Evolutionary conservation across 2,797 vertebrate genomes (phyloP).

Genomic region (Peromyscus melanophrys): DNA sequence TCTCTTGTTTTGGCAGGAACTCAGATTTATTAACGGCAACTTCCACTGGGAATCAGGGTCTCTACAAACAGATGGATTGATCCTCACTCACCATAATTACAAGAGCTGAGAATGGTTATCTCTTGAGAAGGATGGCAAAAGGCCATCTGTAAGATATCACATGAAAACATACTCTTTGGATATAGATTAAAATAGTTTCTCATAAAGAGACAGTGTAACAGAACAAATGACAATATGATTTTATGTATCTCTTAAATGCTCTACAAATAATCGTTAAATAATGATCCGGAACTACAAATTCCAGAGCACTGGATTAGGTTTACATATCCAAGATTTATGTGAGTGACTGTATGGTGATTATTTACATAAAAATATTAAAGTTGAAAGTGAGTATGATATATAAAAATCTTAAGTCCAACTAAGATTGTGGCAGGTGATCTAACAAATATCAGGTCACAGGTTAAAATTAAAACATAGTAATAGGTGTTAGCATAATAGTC

Average conservation of each 20-base stretch:
- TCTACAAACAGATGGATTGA: conserved; percentile 67
- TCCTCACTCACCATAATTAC: conserved; percentile 84
- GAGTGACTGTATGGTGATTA: not conserved
- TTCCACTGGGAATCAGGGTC: conserved; percentile 81
- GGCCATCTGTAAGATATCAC: not conserved
- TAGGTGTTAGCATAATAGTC: too few relatives aligned
- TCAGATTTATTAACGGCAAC: conserved; percentile 83
- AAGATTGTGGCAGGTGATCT: not conserved
- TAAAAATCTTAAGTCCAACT: not conserved
- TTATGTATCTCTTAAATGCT: not conserved
- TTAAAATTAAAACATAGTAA: not conserved
- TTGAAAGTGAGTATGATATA: not conserved
- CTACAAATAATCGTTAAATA: conserved; percentile 58
- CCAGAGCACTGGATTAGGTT: conserved; percentile 6
- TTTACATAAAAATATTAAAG: not conserved
- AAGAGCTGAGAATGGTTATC: conserved; percentile 73
- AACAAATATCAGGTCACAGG: not conserved
- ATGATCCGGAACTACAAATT: conserved; percentile 41
- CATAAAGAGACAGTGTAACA: conserved; percentile 27
- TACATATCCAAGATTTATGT: conserved; percentile 36
- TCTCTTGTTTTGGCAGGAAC: conserved; percentile 77
- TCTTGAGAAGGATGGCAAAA: conserved; percentile 62
- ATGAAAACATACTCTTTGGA: conserved; percentile 29
- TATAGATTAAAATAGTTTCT: conserved; percentile 61
- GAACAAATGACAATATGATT: conserved; percentile 44